Percentiles rank a stretch among this genome's conserved stretches.
These are phyloP conservation scores for Drosophila aff. DNA, from an alignment of 1,140 invertebrate genomes.

Conservation along the genomic window DNA sequence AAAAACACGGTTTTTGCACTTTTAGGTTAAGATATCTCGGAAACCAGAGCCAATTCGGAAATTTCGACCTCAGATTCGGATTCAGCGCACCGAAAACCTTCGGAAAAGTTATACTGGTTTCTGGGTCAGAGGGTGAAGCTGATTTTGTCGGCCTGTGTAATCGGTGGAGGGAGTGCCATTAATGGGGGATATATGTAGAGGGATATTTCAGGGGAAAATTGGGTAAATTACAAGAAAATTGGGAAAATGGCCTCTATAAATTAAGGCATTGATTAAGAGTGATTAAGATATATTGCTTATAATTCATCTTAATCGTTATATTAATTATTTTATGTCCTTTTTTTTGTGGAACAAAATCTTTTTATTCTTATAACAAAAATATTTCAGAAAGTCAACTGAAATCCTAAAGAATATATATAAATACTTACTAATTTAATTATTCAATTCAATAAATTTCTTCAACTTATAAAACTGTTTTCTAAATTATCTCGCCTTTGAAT, in stretches of 20 bases:
- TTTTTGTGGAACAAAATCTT: not conserved
- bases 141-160: too few relatives aligned
- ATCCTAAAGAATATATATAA: not conserved
- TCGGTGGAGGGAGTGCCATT: not conserved
- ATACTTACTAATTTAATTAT: not conserved
- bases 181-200: not conserved
- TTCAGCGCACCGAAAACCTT: too few relatives aligned
- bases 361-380: too few relatives aligned
- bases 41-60: too few relatives aligned
- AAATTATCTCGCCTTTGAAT: constrained; percentile 3
- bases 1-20: too few relatives aligned
- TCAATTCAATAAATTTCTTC: too few relatives aligned
- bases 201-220: not conserved
- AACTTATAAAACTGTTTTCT: not conserved
- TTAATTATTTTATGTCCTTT: not conserved
- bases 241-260: not conserved
- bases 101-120: too few relatives aligned
- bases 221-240: not conserved
- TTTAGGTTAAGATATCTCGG: too few relatives aligned
- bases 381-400: not conserved
- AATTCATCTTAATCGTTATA: not conserved
- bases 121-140: too few relatives aligned
- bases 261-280: not conserved
- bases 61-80: too few relatives aligned
- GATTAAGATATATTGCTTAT: not conserved